These are phyloP conservation scores for Argopecten irradians DNA, from an alignment of 1,140 invertebrate species.

Conservation along the genomic window DNA sequence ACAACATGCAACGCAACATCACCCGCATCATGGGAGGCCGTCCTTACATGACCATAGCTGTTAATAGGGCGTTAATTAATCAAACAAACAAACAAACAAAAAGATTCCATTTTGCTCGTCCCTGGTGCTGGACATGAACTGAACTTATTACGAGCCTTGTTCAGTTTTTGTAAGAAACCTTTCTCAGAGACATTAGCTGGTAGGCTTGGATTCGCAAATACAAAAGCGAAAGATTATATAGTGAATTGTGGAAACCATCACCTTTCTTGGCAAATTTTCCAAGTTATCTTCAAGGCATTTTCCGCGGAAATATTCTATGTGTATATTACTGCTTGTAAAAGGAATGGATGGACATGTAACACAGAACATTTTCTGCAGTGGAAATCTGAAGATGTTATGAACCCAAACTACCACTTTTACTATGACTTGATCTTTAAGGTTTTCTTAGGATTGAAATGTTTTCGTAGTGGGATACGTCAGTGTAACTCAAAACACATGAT, in stretches of 20 bases:
- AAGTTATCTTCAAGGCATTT: slow-evolving; percentile 9
- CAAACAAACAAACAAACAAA: too few species aligned
- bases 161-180: slow-evolving; percentile 16
- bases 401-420: slow-evolving; percentile 12
- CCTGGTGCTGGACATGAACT: slow-evolving; percentile 32
- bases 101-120: slow-evolving; percentile 29
- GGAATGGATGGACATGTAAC: background rate
- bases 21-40: too few species aligned
- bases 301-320: background rate
- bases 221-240: slow-evolving; percentile 33
- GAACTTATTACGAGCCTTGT: slow-evolving; percentile 22
- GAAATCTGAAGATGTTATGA: background rate
- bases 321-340: background rate
- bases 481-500: slow-evolving; percentile 25
- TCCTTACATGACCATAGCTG: too few species aligned
- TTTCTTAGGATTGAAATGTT: slow-evolving; percentile 18
- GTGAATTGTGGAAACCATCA: slow-evolving; percentile 29
- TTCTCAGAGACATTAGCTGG: slow-evolving; percentile 17
- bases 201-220: slow-evolving; percentile 22
- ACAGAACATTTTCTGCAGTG: background rate
- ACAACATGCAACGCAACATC: too few species aligned
- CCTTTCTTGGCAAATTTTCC: slow-evolving; percentile 14
- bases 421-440: slow-evolving; percentile 28
- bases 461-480: slow-evolving; percentile 15
- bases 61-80: too few species aligned